Evolutionary conservation across 2,888 invertebrate genomes (phyloP).

Genomic region (Hyles lineata): DNA sequence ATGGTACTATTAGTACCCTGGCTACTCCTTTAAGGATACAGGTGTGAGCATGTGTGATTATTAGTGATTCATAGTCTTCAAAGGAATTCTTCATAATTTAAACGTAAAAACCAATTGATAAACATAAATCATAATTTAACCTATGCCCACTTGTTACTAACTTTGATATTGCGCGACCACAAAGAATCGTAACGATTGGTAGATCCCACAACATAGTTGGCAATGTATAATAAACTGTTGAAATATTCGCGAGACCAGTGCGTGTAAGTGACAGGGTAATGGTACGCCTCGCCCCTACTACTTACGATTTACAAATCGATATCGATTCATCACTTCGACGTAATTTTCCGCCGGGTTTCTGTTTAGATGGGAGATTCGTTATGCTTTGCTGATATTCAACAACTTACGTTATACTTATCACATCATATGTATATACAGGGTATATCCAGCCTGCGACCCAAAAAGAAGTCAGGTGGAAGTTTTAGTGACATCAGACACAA

Average conservation of each 20-base stretch:
- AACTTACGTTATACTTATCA: too few relatives aligned
- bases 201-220: not conserved
- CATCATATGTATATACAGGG: too few relatives aligned
- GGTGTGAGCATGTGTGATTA: too few relatives aligned
- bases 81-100: too few relatives aligned
- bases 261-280: constrained; percentile 54
- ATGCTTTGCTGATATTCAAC: not conserved
- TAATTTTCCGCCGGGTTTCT: not conserved
- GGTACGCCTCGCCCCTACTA: constrained; percentile 48
- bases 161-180: not conserved
- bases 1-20: too few relatives aligned
- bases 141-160: not conserved
- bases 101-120: too few relatives aligned
- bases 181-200: not conserved
- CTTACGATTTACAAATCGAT: constrained; percentile 50
- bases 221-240: constrained; percentile 8
- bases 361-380: not conserved
- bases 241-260: constrained; percentile 31
- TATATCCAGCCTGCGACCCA: too few relatives aligned
- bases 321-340: not conserved
- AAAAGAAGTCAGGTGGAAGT: too few relatives aligned
- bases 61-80: too few relatives aligned
- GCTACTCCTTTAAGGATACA: too few relatives aligned
- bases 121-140: too few relatives aligned
- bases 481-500: too few relatives aligned